Evolutionary conservation across 2,888 invertebrate genomes (phyloP).

Genomic region (Agrotis puta): DNA sequence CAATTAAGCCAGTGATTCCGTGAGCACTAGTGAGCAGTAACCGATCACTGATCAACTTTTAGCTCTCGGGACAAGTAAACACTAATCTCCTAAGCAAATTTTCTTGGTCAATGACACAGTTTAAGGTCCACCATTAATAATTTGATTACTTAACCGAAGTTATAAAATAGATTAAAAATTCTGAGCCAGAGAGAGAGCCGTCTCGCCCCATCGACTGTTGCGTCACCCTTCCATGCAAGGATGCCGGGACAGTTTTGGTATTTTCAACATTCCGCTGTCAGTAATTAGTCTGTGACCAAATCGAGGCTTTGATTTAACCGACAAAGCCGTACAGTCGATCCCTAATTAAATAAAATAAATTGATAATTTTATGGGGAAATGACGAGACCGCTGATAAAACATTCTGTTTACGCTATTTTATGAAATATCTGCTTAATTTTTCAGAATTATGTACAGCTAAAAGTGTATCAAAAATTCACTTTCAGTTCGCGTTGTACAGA

Average conservation of each 20-base stretch:
- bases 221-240: not conserved
- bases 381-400: not conserved
- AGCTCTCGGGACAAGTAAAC: conserved; percentile 19
- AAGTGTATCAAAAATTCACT: not conserved
- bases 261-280: conserved; percentile 7
- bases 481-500: no score
- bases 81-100: conserved; percentile 40
- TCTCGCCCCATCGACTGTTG: not conserved
- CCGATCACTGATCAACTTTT: conserved; percentile 45
- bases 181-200: not conserved
- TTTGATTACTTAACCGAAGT: conserved; percentile 22
- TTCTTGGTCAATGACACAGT: conserved; percentile 25
- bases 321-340: not conserved
- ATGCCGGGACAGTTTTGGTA: not conserved
- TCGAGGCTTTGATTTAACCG: conserved; percentile 1
- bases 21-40: conserved; percentile 26
- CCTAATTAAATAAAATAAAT: conserved; percentile 32
- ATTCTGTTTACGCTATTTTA: conserved; percentile 12
- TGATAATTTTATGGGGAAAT: not conserved
- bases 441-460: not conserved
- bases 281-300: conserved; percentile 15
- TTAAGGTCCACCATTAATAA: conserved; percentile 19
- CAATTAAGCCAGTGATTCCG: conserved; percentile 34
- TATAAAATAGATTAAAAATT: conserved; percentile 32
- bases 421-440: not conserved